Evolutionary conservation across 2,113 vertebrate genomes (phyloP).

Genomic region (Perca fluviatilis): DNA sequence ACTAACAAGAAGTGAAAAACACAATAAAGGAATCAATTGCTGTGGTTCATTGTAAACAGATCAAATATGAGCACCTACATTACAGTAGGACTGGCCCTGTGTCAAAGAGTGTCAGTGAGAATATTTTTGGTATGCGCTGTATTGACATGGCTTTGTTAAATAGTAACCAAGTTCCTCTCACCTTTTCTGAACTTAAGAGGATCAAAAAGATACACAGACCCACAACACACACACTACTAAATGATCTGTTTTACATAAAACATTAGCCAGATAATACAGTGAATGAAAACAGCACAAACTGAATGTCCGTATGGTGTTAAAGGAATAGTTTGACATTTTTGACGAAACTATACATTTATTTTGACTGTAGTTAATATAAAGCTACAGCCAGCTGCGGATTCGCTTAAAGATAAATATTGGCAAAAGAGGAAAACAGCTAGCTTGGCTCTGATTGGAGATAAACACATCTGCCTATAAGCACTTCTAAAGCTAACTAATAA

Average conservation of each 20-base stretch:
- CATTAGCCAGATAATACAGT: not conserved
- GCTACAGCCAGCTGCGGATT: too few relatives aligned
- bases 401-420: not conserved
- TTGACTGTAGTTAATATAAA: too few relatives aligned
- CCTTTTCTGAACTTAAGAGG: not conserved
- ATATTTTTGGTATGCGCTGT: slow-evolving; percentile 48
- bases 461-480: too few relatives aligned
- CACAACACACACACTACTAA: not conserved
- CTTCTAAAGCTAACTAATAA: too few relatives aligned
- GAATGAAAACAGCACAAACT: not conserved
- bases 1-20: not conserved
- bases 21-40: not conserved
- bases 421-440: not conserved
- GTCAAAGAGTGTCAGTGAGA: slow-evolving; percentile 10
- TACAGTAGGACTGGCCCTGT: not conserved
- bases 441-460: too few relatives aligned
- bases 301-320: not conserved
- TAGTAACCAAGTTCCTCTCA: slow-evolving; percentile 45
- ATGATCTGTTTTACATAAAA: not conserved
- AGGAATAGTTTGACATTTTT: not conserved
- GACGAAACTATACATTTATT: too few relatives aligned
- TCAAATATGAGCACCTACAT: not conserved
- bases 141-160: slow-evolving; percentile 56
- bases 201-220: not conserved
- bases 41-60: slow-evolving; percentile 1